phyloP scores from a whole-genome alignment of 2,888 invertebrate genomes.

The Drosophila lutescens region DNA sequence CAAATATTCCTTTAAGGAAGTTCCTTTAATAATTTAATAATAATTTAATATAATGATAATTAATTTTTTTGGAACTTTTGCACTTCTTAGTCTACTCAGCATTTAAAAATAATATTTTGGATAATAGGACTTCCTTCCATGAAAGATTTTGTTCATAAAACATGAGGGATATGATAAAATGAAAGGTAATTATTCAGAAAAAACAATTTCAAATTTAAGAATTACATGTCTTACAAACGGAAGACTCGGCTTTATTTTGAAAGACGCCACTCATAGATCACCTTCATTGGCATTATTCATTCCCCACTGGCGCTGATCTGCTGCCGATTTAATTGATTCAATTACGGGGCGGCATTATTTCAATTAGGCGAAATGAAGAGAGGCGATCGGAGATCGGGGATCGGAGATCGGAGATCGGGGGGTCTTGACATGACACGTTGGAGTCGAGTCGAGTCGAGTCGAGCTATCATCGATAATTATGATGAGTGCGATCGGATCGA shows the following conservation, averaged over 20 bases:
- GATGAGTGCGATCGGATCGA: conserved; percentile 21
- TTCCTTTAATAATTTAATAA: too few relatives aligned
- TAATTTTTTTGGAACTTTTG: too few relatives aligned
- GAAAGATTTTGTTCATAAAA: too few relatives aligned
- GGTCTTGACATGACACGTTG: conserved; percentile 26
- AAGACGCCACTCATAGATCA: neutral
- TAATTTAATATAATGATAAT: too few relatives aligned
- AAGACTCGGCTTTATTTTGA: neutral
- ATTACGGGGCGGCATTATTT: conserved; percentile 71
- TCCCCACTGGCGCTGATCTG: conserved; percentile 33
- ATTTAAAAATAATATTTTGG: too few relatives aligned
- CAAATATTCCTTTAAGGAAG: too few relatives aligned
- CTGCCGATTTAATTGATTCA: conserved; percentile 70
- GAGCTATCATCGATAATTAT: conserved; percentile 42
- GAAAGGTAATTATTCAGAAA: neutral
- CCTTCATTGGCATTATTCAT: conserved; percentile 50
- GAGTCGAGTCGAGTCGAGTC: conserved; percentile 3
- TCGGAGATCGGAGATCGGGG: neutral
- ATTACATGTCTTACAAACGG: neutral
- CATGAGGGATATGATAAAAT: neutral
- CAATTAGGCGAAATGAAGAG: conserved; percentile 37
- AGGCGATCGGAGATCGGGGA: neutral
- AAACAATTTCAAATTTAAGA: neutral
- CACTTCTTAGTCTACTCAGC: too few relatives aligned
- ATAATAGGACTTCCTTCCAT: too few relatives aligned